Evolutionary conservation across 2,888 invertebrate species (phyloP).

Genomic region (Drosophila falleni): DNA sequence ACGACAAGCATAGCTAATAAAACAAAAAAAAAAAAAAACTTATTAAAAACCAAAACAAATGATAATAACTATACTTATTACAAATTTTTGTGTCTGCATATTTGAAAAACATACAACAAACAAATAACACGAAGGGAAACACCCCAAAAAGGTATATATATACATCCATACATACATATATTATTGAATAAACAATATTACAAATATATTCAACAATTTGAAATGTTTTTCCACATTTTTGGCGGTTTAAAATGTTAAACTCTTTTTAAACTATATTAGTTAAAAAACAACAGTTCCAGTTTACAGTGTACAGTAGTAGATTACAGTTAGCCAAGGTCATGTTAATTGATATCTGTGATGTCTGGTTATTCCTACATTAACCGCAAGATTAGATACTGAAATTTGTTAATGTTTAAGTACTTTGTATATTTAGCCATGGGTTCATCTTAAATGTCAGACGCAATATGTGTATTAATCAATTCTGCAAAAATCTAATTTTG

Average conservation of each 20-base stretch:
- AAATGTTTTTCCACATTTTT: background rate
- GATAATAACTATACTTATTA: constrained; percentile 50
- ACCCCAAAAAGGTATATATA: constrained; percentile 19
- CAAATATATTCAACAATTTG: constrained; percentile 21
- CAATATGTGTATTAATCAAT: no score
- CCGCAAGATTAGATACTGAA: constrained; percentile 43
- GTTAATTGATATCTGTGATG: background rate
- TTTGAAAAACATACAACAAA: constrained; percentile 33
- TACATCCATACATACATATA: constrained; percentile 32
- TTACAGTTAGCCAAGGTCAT: constrained; percentile 17
- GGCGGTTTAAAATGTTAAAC: background rate
- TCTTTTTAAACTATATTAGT: background rate
- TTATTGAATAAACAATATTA: constrained; percentile 66
- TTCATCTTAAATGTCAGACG: no score
- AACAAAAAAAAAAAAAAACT: constrained; percentile 11
- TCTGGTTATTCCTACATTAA: background rate
- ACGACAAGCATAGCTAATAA: constrained; percentile 42
- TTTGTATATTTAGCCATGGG: background rate
- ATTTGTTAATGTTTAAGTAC: constrained; percentile 1
- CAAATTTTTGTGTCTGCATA: constrained; percentile 58
- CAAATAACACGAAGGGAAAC: constrained; percentile 2
- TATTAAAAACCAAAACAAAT: constrained; percentile 16
- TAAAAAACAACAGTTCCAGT: background rate
- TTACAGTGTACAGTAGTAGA: background rate
- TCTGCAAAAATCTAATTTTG: no score